Percentiles rank a stretch among this genome's conserved stretches.
phyloP scores from a whole-genome alignment of 2,888 invertebrate species.

The Brachypterus glaber region DNA sequence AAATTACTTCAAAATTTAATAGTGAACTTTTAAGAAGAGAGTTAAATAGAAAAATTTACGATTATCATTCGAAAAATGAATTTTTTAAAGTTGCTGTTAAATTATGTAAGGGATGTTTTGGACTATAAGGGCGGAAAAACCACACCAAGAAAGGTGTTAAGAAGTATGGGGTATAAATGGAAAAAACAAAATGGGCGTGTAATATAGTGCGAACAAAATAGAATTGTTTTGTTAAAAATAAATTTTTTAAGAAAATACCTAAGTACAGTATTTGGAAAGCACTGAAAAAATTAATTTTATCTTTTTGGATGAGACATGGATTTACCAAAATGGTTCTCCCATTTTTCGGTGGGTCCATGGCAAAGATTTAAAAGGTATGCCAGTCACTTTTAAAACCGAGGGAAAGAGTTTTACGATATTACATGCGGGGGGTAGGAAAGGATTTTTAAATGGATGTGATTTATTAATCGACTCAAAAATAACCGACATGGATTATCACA shows the following conservation, averaged over 20 bases:
- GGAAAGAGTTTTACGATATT: slow-evolving; percentile 7
- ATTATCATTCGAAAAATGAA: too few species aligned
- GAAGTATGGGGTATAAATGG: too few species aligned
- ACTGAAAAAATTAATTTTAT: slow-evolving; percentile 3
- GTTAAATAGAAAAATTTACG: too few species aligned
- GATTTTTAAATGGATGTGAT: slow-evolving; percentile 7
- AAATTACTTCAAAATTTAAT: too few species aligned
- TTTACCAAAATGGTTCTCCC: slow-evolving; percentile 6
- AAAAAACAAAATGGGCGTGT: too few species aligned
- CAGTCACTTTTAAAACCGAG: slow-evolving; percentile 4
- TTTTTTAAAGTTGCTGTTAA: too few species aligned
- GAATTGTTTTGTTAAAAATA: too few species aligned
- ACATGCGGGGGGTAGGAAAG: slow-evolving; percentile 4
- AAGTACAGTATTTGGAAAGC: neutral
- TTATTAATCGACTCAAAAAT: slow-evolving; percentile 6
- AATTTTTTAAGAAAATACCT: slow-evolving; percentile 5
- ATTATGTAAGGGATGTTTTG: too few species aligned
- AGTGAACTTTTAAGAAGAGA: too few species aligned
- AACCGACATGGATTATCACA: slow-evolving; percentile 8
- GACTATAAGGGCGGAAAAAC: too few species aligned
- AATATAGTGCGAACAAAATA: too few species aligned
- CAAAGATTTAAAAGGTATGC: neutral
- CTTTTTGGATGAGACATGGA: slow-evolving; percentile 6
- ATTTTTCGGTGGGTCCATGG: slow-evolving; percentile 4
- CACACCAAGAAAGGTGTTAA: too few species aligned